phyloP scores from a whole-genome alignment of 2,888 invertebrate species.

The Chloroclysta siterata region DNA sequence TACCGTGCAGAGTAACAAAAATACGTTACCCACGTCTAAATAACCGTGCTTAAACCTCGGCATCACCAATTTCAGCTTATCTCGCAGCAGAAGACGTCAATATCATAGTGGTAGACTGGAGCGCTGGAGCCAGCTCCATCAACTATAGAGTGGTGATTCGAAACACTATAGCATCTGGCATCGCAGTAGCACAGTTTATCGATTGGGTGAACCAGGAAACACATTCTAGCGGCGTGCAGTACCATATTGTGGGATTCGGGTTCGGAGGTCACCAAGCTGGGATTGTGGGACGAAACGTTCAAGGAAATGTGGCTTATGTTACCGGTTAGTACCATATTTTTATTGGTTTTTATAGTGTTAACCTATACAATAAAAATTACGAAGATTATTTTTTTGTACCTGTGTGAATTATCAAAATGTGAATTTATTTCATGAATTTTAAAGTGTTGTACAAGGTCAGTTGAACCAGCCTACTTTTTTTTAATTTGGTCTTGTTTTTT shows the following conservation, averaged over 20 bases:
- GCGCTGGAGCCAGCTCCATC: slow-evolving; percentile 55
- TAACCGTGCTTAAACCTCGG: no score
- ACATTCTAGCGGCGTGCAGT: slow-evolving; percentile 51
- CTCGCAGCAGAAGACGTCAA: slow-evolving; percentile 66
- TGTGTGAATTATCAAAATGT: no score
- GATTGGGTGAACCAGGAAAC: slow-evolving; percentile 60
- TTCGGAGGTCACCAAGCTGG: slow-evolving; percentile 69
- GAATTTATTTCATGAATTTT: no score
- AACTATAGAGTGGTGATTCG: slow-evolving; percentile 54
- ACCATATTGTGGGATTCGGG: slow-evolving; percentile 67
- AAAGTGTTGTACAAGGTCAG: no score
- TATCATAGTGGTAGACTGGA: slow-evolving; percentile 72
- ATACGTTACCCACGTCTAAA: no score
- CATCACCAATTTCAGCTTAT: slow-evolving; percentile 49
- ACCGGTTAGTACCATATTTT: slow-evolving; percentile 54
- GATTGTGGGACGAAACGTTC: slow-evolving; percentile 59
- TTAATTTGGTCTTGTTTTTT: slow-evolving; percentile 12
- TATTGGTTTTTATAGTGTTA: background rate
- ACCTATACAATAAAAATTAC: no score
- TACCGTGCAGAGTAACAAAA: no score
- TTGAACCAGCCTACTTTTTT: background rate
- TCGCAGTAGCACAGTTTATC: slow-evolving; percentile 62
- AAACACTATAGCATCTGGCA: slow-evolving; percentile 60
- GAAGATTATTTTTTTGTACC: no score
- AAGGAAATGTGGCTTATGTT: slow-evolving; percentile 60